Evolutionary conservation across 2,113 vertebrate genomes (phyloP).

Genomic region (Notechis scutatus): DNA sequence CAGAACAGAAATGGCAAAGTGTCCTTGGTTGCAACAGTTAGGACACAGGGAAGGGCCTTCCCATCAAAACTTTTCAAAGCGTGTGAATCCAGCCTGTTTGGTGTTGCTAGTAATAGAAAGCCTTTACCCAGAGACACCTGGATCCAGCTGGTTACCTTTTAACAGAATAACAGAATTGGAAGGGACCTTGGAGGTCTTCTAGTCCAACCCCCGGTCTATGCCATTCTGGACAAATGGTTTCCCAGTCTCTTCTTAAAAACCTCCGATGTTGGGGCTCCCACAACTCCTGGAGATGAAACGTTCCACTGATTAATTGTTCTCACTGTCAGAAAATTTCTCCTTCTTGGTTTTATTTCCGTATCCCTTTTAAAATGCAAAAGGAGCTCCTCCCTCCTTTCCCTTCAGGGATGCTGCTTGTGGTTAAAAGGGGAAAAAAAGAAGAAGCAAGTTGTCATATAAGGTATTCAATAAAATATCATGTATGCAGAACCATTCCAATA

Average conservation of each 20-base stretch:
- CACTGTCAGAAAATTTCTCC: not conserved
- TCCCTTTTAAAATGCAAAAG: not conserved
- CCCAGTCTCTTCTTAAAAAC: not conserved
- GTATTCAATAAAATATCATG: not conserved
- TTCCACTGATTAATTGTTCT: not conserved
- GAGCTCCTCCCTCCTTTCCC: not conserved
- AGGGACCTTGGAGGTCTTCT: not conserved
- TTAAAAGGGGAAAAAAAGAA: not conserved
- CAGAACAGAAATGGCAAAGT: not conserved
- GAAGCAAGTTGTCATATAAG: not conserved
- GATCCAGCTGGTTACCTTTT: not conserved
- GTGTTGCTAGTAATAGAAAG: not conserved
- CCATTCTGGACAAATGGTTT: not conserved
- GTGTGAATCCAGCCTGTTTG: not conserved
- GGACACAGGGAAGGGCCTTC: not conserved
- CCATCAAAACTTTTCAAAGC: not conserved
- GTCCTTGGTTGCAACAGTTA: not conserved
- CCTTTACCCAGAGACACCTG: not conserved
- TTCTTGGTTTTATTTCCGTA: not conserved
- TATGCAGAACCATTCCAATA: not conserved
- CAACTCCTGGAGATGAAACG: not conserved
- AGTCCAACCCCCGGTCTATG: not conserved
- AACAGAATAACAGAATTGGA: not conserved
- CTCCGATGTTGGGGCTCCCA: not conserved
- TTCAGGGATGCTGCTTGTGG: not conserved